phyloP scores from a whole-genome alignment of 2,113 vertebrate genomes.

The cat (Felis catus) region F.catus_Fca126_mat1.0 CM031420.1:50909501-50910000 shows the following conservation, averaged over 20 bases:
- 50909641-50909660: no score
- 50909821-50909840: neutral
- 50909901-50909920: neutral
- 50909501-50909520: neutral
- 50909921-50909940: neutral
- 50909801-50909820: neutral
- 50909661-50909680: no score
- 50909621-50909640: no score
- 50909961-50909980: neutral
- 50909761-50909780: neutral
- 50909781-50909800: neutral
- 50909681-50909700: no score
- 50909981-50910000: neutral
- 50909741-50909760: neutral
- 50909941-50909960: neutral
- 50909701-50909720: neutral
- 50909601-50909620: no score
- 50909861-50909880: neutral
- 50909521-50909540: no score
- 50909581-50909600: no score
- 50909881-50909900: neutral
- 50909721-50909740: neutral
- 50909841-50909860: neutral
- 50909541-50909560: no score
- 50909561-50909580: no score